phyloP scores from a whole-genome alignment of 2,113 vertebrate species.

The Corvus moneduloides region DNA sequence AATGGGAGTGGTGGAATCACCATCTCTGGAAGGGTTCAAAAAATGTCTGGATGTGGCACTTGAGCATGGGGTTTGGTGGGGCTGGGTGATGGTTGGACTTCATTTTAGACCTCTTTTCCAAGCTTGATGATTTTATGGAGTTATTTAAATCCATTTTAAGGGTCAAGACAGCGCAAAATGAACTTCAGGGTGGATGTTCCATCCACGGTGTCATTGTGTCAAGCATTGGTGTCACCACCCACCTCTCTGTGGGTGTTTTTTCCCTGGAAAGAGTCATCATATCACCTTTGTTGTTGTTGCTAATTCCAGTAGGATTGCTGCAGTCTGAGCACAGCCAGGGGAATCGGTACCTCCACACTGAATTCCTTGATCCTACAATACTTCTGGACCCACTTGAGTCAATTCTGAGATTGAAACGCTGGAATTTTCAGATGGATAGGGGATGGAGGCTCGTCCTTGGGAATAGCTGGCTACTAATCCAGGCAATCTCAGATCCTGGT shows the following conservation, averaged over 20 bases:
- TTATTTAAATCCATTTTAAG: neutral
- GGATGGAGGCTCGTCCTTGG: neutral
- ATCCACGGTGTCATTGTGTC: accelerated
- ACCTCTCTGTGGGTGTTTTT: neutral
- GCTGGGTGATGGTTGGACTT: neutral
- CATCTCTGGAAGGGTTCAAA: accelerated
- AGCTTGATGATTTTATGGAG: neutral
- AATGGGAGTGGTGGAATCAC: neutral
- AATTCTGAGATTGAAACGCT: accelerated
- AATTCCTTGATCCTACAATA: neutral
- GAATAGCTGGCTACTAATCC: neutral
- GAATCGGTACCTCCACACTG: accelerated
- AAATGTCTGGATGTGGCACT: neutral
- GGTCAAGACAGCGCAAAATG: too few relatives aligned
- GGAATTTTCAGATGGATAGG: neutral
- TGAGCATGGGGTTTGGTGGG: neutral
- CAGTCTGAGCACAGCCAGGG: neutral
- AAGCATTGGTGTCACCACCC: neutral
- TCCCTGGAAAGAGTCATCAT: accelerated
- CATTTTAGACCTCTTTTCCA: neutral
- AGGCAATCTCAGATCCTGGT: neutral
- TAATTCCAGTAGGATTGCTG: neutral
- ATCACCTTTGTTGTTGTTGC: neutral
- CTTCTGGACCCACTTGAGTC: neutral
- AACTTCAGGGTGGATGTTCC: neutral